Percentiles rank a stretch among this genome's conserved stretches.
Evolutionary conservation across 2,113 vertebrate genomes (phyloP).

Genomic region (Pelobates fuscus): DNA sequence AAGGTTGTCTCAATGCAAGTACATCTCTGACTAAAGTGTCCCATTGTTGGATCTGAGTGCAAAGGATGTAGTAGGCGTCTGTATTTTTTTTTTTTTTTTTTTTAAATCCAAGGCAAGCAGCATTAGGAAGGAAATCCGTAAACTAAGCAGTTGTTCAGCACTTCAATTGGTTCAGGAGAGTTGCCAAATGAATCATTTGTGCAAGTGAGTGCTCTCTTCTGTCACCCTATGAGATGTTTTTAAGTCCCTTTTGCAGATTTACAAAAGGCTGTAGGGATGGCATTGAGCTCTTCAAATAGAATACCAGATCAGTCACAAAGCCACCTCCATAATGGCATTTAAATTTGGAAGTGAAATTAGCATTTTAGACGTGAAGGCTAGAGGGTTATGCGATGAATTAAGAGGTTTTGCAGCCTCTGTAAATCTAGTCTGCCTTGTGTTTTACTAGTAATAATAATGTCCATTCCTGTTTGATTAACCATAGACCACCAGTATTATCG

Average conservation of each 20-base stretch:
- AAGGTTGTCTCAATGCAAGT: no score
- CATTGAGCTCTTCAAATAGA: background rate
- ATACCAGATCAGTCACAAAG: background rate
- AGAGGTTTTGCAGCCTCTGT: no score
- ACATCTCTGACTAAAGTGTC: no score
- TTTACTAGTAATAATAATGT: no score
- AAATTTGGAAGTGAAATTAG: background rate
- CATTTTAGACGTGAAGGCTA: background rate
- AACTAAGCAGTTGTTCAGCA: background rate
- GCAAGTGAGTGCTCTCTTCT: background rate
- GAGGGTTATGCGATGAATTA: no score
- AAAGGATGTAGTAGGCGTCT: background rate
- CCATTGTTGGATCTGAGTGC: background rate
- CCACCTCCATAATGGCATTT: background rate
- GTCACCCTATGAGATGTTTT: background rate
- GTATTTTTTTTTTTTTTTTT: no score
- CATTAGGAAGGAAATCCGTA: constrained; percentile 1
- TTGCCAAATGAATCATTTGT: constrained; percentile 1
- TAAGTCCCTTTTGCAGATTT: background rate
- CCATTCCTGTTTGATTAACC: no score
- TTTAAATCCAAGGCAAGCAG: background rate
- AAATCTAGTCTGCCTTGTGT: no score
- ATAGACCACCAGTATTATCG: no score
- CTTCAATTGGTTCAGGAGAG: constrained; percentile 9
- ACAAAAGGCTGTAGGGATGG: background rate